Percentiles rank a stretch among this genome's conserved stretches.
phyloP scores from a whole-genome alignment of 2,797 vertebrate genomes.

The Mycteria americana region DNA sequence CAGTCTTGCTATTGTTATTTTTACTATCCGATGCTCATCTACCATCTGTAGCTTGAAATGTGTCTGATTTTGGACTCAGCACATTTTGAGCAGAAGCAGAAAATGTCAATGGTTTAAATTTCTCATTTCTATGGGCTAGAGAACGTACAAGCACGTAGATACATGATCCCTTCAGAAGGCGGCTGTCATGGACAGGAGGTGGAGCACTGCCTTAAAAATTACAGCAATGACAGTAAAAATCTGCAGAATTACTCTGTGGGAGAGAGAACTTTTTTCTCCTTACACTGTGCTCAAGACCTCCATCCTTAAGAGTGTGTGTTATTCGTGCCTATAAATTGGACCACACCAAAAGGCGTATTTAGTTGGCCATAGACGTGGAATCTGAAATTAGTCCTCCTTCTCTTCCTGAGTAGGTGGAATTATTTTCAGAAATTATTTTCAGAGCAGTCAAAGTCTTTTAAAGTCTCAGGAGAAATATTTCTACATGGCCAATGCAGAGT shows the following conservation, averaged over 20 bases:
- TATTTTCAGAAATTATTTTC: slow-evolving; percentile 31
- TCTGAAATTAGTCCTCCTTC: neutral
- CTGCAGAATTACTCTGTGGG: neutral
- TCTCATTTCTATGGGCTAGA: neutral
- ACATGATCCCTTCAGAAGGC: neutral
- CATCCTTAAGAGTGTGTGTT: neutral
- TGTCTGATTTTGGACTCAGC: neutral
- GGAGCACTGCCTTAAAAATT: neutral
- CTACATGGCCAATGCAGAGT: neutral
- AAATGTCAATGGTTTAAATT: neutral
- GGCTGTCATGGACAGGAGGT: neutral
- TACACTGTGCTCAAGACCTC: neutral
- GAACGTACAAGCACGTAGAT: neutral
- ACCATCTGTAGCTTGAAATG: neutral
- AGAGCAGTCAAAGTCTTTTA: slow-evolving; percentile 22
- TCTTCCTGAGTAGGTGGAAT: slow-evolving; percentile 11
- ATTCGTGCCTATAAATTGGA: neutral
- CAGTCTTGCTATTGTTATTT: neutral
- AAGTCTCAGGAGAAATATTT: slow-evolving; percentile 27
- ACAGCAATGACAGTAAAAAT: neutral
- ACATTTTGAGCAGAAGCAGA: neutral
- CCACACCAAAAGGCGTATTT: neutral
- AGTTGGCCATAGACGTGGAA: neutral
- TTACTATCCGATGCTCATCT: neutral
- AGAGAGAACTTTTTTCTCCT: neutral